phyloP scores from a whole-genome alignment of 2,888 invertebrate species.

The Mechanitis mazaeus region DNA sequence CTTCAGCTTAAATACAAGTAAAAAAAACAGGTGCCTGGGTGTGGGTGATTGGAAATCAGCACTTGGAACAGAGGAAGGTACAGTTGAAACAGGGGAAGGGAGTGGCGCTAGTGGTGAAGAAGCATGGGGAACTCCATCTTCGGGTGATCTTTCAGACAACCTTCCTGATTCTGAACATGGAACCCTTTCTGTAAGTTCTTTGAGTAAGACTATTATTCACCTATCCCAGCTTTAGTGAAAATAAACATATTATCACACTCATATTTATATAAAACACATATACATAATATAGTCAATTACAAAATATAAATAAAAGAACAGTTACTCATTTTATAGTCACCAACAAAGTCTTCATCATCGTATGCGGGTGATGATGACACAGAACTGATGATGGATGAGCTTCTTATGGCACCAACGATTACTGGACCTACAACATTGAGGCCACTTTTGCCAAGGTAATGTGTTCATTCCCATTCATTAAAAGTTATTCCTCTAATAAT shows the following conservation, averaged over 20 bases:
- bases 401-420: constrained; percentile 85
- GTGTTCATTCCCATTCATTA: not conserved
- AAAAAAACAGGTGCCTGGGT: constrained; percentile 55
- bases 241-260: too few relatives aligned
- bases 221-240: too few relatives aligned
- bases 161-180: constrained; percentile 82
- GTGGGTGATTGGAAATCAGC: constrained; percentile 77
- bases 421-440: constrained; percentile 83
- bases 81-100: constrained; percentile 81
- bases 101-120: constrained; percentile 92
- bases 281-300: too few relatives aligned
- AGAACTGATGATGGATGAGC: constrained; percentile 88
- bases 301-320: constrained; percentile 20
- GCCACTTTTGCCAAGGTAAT: constrained; percentile 81
- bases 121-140: constrained; percentile 92
- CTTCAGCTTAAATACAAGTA: not conserved
- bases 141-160: constrained; percentile 88
- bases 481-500: too few relatives aligned
- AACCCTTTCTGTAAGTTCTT: constrained; percentile 76
- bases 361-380: constrained; percentile 85
- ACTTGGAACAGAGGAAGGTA: constrained; percentile 79
- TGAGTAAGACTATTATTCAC: not conserved
- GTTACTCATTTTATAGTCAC: constrained; percentile 66
- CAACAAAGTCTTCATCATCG: constrained; percentile 80
- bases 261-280: constrained; percentile 1